Base-by-base conservation (phyloP, 2,888 invertebrate species). In the Pollenia angustigena region DNA sequence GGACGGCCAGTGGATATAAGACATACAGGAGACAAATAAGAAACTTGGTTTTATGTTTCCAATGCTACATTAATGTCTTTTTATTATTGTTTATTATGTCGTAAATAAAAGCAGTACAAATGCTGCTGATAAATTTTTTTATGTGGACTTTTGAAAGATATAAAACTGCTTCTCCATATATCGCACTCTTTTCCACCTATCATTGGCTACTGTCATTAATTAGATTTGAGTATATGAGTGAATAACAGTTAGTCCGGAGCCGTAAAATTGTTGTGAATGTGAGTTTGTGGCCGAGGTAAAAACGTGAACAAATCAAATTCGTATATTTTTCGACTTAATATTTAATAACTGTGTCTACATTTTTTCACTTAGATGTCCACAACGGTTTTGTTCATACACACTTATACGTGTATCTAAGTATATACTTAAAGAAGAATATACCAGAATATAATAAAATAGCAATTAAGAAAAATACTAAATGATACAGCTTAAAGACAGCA, bases 41-140 rank as follows among this genome's bases (percentile, higher is more conserved):
- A 12, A 40, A 18, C n/a, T 32, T 40, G 50, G 62, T 81, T 76
- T 58, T 72, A 58, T n/a, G 2, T 23, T 72, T 71, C n/a, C 46
- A 72, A 18, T 76, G n/a, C n/a, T n/a, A n/a, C n/a, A n/a, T 76
- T 76, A 81, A 78, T 81, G 58, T 76, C 46, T 60, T 81, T 81
- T 81, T 72, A 72, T 85, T 81, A 78, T 81, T 76, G 76, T 85
- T 85, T 81, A 81, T 85, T 66, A 81, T 81, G 64, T 76, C 66
- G 71, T 71, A 76, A 69, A 80, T 69, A 62, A 71, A 85, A 58
- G 69, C 48, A 80, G 56, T 56, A 18, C 50, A 56, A 54, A 46
- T 32, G 44, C 11, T 48, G 18, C 2, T 23, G 18, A 23, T 23
- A 23, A 46, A 23, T 12, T 11, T 62, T 48, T 79, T 66, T 66